Base-by-base conservation (phyloP, 2,888 invertebrate genomes). In the Endotricha flammealis region DNA sequence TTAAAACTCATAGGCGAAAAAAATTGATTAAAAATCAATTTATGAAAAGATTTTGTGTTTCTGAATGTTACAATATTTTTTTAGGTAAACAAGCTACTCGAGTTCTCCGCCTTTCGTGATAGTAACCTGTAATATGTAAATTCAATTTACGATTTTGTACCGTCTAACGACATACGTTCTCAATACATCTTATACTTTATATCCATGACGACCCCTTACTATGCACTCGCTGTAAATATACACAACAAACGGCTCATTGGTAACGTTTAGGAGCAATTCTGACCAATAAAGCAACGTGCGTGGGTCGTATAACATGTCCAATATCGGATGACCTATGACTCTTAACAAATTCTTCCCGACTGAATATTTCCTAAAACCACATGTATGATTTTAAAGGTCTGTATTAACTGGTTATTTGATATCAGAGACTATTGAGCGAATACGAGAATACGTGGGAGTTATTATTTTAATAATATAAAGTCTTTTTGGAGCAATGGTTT, bases 231-330 rank as follows among this genome's bases (percentile, higher is more conserved):
- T 76, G 74, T 83, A 83, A 82, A 83, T 82, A 80, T 65, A 80
- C 75, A 63, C 75, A 77, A 78, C 74, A 74, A 74, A 74, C 69
- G 75, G 63, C 75, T 80, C 82, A 81, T 81, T 82, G 81, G 79
- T 75, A 85, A 69, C 83, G 76, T 85, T 85, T 86, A 86, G 76
- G 73, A 63, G 73, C 81, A 85, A 86, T 85, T 85, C 72, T 62
- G 66, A 63, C 75, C 82, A 81, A 85, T 86, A 85, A 85, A 83
- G 76, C 66, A 69, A 64, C 50, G 52, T 54, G 78, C 78, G 85
- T 85, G 76, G 85, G 85, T 57, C 46, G 67, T 27, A 10, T 31
- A 45, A 44, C 48, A 41, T 55, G 46, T 53, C 73, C 64, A 65
- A 38, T 48, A 22, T 35, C 44, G 46, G 25, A 36, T 46, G 64